Percentiles rank a stretch among this genome's conserved stretches.
Conservation (phyloP, 2,113 vertebrate genomes). For the Ptilonorhynchus violaceus region DNA sequence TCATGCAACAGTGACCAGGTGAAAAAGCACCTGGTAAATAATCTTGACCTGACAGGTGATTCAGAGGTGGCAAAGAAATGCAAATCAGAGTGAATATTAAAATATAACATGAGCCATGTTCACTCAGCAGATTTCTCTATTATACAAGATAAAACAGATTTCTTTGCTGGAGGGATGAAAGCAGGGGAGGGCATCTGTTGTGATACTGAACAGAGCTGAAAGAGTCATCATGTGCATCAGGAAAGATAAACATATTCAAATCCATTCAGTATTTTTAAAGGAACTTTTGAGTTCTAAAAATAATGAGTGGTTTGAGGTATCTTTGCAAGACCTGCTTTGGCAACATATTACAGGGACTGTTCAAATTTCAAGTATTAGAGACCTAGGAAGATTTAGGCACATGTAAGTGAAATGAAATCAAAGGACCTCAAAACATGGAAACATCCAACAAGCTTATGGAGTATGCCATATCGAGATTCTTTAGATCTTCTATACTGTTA, state of each 20-base stretch:
- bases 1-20: background rate
- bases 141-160: background rate
- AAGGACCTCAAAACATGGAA: background rate
- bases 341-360: background rate
- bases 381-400: background rate
- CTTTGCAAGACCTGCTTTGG: background rate
- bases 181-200: background rate
- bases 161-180: background rate
- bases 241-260: background rate
- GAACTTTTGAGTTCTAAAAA: background rate
- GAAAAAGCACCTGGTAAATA: background rate
- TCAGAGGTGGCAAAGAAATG: background rate
- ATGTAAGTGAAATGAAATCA: background rate
- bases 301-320: background rate
- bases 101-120: background rate
- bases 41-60: background rate
- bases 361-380: background rate
- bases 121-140: background rate
- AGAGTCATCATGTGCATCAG: background rate
- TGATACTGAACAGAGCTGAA: background rate
- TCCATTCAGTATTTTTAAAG: background rate
- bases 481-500: background rate
- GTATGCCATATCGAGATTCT: background rate
- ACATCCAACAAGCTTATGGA: background rate
- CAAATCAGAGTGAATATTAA: background rate